Evolutionary conservation across 2,113 vertebrate genomes (phyloP).

Genomic region (Edolisoma coerulescens): DNA sequence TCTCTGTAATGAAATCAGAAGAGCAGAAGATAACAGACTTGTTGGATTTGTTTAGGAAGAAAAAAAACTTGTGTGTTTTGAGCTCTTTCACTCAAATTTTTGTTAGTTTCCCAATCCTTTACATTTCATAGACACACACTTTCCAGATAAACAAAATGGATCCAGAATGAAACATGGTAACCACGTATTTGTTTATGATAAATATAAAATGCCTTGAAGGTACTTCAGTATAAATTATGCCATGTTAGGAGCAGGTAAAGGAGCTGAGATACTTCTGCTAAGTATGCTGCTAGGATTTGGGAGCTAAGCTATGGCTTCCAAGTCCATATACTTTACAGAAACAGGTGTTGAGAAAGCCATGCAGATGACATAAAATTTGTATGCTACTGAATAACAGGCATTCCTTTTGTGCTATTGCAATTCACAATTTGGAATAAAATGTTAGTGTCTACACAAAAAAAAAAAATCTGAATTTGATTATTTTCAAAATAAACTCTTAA

Average conservation of each 20-base stretch:
- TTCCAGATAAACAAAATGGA: not conserved
- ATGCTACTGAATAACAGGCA: not conserved
- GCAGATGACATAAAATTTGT: not conserved
- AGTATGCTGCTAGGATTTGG: not conserved
- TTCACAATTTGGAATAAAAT: not conserved
- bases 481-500: not conserved
- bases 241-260: not conserved
- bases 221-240: not conserved
- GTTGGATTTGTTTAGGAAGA: not conserved
- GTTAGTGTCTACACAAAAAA: not conserved
- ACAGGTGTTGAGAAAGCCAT: not conserved
- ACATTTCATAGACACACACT: not conserved
- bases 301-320: not conserved
- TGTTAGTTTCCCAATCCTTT: not conserved
- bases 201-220: not conserved
- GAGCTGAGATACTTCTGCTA: not conserved
- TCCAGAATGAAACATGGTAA: not conserved
- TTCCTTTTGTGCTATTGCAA: not conserved
- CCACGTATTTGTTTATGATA: not conserved
- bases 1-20: not conserved
- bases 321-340: not conserved
- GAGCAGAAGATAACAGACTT: not conserved
- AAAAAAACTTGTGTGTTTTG: fast-evolving
- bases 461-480: not conserved
- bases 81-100: not conserved